Evolutionary conservation across 2,113 vertebrate species (phyloP), one percentile per base, ranked within the genome.

Genomic region (Cochlearius cochlearius): DNA sequence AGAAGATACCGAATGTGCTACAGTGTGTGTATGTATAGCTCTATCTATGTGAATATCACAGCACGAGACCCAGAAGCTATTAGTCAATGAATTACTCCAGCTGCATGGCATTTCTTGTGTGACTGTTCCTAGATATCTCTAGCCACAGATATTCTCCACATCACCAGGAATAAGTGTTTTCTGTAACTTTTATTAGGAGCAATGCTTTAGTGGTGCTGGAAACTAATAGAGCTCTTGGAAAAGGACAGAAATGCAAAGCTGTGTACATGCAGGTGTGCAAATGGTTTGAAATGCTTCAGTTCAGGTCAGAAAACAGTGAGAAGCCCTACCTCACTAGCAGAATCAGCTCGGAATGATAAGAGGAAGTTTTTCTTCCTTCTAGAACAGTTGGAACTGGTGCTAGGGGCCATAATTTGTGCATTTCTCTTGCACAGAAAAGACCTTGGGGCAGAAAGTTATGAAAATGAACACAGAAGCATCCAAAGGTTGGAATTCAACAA

Each of bases 1-100:
- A 95, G 66, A 91, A 93, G 78, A 74, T 82, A 45, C 77, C 84
- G 68, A 88, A 78, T 45, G 29, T 79, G 86, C 80, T 79, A 55
- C 41, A 52, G 71, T 21, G 20, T 36, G 12, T 49, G 21, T 59
- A 55, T 63, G 50, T 63, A 14, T 88, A 43, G 55, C 45, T 79
- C 20, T 8, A 21, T n/a, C 38, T 90, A 36, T 1, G 2, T 16
- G 23, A 78, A 10, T 60, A 76, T 68, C 39, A 9, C 62, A 72
- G 66, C 34, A 56, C 1, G 10, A 78, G 80, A 91, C 68, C 27
- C 66, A 91, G 85, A n/a, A 58, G 63, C 67, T 93, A 62, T 96
- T 92, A 62, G n/a, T 87, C 63, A 74, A 9, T 89, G 41, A 87
- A 62, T 87, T 64, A 60, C 55, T 81, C 29, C 41, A 59, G 90